phyloP scores from a whole-genome alignment of 2,113 vertebrate genomes.

The Gracilinanus agilis region DNA sequence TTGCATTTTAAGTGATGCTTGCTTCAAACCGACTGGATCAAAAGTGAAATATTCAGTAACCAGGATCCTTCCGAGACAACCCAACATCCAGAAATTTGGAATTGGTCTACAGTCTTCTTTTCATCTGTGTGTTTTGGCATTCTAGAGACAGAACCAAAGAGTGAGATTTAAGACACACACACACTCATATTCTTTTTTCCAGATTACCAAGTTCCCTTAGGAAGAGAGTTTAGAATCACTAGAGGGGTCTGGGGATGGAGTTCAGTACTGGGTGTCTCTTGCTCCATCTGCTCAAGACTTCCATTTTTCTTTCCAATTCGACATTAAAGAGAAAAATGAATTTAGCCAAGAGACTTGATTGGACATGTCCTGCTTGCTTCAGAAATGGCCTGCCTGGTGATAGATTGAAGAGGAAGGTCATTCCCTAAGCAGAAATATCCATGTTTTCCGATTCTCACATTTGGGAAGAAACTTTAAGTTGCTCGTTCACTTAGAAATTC shows the following conservation, averaged over 20 bases:
- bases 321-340: neutral
- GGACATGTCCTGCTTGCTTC: neutral
- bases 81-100: neutral
- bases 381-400: neutral
- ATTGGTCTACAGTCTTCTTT: neutral
- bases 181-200: neutral
- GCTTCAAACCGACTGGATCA: neutral
- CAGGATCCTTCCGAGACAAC: neutral
- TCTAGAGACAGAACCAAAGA: rapidly evolving
- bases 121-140: neutral
- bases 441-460: neutral
- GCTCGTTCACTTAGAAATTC: neutral
- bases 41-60: neutral
- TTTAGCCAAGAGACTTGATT: neutral
- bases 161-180: neutral
- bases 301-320: neutral
- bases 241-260: neutral
- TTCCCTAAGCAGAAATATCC: neutral
- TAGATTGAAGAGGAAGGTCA: neutral
- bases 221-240: neutral
- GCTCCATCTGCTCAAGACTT: neutral
- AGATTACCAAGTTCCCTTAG: neutral
- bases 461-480: neutral
- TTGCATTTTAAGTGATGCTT: neutral
- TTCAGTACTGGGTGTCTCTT: neutral